Evolutionary conservation across 2,797 vertebrate genomes (phyloP).

Genomic region (Acanthurus lineatus): DNA sequence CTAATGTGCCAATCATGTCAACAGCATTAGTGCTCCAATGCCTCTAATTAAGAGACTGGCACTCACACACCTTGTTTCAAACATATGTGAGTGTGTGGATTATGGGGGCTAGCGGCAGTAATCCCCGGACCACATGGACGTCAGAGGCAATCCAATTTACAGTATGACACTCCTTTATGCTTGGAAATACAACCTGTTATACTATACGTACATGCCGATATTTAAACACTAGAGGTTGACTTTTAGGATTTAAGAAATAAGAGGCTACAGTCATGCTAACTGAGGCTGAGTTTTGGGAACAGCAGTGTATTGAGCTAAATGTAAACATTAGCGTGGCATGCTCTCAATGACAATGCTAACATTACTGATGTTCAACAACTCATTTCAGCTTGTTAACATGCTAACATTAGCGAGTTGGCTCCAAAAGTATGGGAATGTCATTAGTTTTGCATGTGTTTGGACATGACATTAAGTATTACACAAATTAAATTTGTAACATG

Average conservation of each 20-base stretch:
- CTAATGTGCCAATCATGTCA: slow-evolving; percentile 71
- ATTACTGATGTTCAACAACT: not conserved
- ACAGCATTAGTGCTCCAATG: slow-evolving; percentile 55
- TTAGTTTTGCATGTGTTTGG: not conserved
- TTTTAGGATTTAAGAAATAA: not conserved
- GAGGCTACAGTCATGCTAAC: not conserved
- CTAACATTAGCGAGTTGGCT: not conserved
- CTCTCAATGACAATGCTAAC: not conserved
- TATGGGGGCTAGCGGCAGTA: slow-evolving; percentile 63
- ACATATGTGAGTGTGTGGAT: slow-evolving; percentile 59
- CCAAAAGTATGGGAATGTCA: not conserved
- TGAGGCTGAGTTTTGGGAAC: not conserved
- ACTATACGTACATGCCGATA: slow-evolving; percentile 23
- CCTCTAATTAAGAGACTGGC: slow-evolving; percentile 62
- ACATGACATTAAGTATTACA: not conserved
- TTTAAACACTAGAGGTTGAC: not conserved
- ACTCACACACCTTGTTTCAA: slow-evolving; percentile 63
- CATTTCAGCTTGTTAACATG: not conserved
- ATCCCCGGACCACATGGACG: slow-evolving; percentile 76
- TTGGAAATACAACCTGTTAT: slow-evolving; percentile 40
- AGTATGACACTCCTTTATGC: slow-evolving; percentile 58
- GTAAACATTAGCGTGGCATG: not conserved
- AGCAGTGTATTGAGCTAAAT: not conserved
- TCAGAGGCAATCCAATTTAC: slow-evolving; percentile 79
- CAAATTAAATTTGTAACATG: not conserved